Conservation (phyloP, 2,113 vertebrate species). For the Ondatra zibethicus region DNA sequence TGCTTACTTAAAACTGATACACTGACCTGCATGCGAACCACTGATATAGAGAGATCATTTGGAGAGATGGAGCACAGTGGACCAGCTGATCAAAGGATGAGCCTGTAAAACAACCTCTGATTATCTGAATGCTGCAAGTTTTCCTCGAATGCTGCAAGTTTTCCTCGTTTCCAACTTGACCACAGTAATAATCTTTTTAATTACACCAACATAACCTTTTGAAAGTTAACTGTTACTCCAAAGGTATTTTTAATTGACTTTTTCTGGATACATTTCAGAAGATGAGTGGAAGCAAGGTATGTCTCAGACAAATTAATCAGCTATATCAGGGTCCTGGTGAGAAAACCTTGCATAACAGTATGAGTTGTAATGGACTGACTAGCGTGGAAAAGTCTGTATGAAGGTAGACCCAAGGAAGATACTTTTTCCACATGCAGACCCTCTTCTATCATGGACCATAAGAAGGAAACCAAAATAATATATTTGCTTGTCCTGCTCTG, state of each 20-base stretch:
- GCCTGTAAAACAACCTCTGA: background rate
- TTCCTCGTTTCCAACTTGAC: background rate
- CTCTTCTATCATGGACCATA: background rate
- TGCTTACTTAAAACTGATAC: background rate
- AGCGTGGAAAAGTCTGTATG: background rate
- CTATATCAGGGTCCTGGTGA: background rate
- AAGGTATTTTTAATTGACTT: slow-evolving; percentile 39
- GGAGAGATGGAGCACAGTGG: background rate
- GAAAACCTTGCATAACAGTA: background rate
- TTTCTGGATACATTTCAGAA: slow-evolving; percentile 25
- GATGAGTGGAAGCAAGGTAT: background rate
- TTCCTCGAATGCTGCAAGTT: background rate
- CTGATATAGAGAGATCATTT: background rate
- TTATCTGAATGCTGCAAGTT: background rate
- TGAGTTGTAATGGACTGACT: background rate
- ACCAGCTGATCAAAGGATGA: background rate
- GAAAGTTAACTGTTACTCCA: slow-evolving; percentile 19
- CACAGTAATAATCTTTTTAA: background rate
- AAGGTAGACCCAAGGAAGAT: background rate
- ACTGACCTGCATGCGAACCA: background rate
- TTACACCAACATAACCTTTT: slow-evolving; percentile 8
- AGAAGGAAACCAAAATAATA: slow-evolving; percentile 28
- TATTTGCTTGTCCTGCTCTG: slow-evolving; percentile 48
- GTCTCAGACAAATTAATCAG: slow-evolving; percentile 8
- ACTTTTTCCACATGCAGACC: slow-evolving; percentile 18